Evolutionary conservation across 2,113 vertebrate species (phyloP), one percentile per base, ranked within the genome.

Genomic region (Azemiops feae): DNA sequence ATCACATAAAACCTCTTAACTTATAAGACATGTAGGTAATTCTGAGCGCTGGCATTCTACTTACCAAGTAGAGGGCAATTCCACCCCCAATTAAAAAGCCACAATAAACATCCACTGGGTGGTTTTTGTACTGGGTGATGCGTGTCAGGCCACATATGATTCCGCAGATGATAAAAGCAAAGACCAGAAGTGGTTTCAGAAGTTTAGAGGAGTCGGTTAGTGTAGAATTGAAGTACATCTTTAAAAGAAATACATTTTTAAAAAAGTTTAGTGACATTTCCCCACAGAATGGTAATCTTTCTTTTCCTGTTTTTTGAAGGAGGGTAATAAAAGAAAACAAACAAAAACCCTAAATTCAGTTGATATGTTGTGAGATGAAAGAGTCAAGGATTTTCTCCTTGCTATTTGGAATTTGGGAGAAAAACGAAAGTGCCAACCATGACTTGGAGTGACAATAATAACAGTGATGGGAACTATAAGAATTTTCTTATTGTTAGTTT

Each of bases 141-240:
- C 99, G 97, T 50, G 99, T 99, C 95, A 99, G 97, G 43, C 99
- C 99, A 25, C 99, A 99, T 93, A 99, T 98, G 94, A 99, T 99
- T 95, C 99, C 99, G 95, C 98, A 99, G 95, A 99, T 99, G 95
- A 99, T 98, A 93, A 99, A 99, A 89, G 98, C 99, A 97, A 99
- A 99, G 93, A 99, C 99, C 95, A 99, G 95, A 92, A 99, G 98
- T 6, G 99, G 99, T 94, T 99, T 99, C 94, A 99, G 98, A 91
- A 99, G 98, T 95, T 99, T 99, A 69, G 99, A 99, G 14, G 99
- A 99, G 96, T 99, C 99, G 0, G 98, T 99, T 96, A 99, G 95
- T 0, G 99, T 99, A 92, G 99, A 99, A 97, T 99, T 99, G 97
- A 99, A 99, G 97, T 99, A 99, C 99, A 99, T 99, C 99, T 99